Base-by-base conservation (phyloP, 2,113 vertebrate genomes). In the Plectropomus leopardus region DNA sequence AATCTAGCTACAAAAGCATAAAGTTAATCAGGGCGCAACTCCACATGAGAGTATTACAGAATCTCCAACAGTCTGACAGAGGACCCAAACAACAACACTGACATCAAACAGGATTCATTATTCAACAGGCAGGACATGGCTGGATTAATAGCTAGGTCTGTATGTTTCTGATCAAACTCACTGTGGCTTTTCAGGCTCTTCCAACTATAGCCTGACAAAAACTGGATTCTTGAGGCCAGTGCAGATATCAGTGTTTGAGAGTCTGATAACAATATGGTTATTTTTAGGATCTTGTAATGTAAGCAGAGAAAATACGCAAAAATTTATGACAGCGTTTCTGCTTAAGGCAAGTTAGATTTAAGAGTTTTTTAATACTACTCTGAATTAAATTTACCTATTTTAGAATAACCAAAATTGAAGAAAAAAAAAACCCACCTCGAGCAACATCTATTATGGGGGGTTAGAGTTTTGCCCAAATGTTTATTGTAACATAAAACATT, bases 1-100 rank as follows among this genome's bases (percentile, higher is more conserved):
- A 82, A 74, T 86, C 42, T 60, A 28, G 80, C 61, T 63, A 60
- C 78, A 86, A 80, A 91, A 83, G 80, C 68, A 30, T 1, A 40
- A 87, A 66, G 61, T 88, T 86, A 85, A 83, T 88, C 72, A 88
- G 53, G 82, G 64, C 65, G 54, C 64, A 67, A 55, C 40, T 76
- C 72, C 24, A 50, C 14, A 53, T 44, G 65, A 59, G 53, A 75
- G 65, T 69, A 65, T 75, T 30, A 76, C 32, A 76, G 55, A 34
- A 32, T 59, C 74, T 77, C 48, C 42, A 71, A 51, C 30, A 64
- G 84, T 69, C 83, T 67, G n/a, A 59, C 30, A 68, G 70, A 86
- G 10, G 8, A 80, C 26, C 47, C 44, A 76, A 88, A 89, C 65
- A 88, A 75, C 71, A 76, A 88, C 67, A 60, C 36, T 17, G 54